A percentile compares a stretch with the other conserved stretches of the same genome.
These are phyloP conservation scores for Lycocorax pyrrhopterus DNA, from an alignment of 2,113 vertebrate species.

Conservation along the genomic window DNA sequence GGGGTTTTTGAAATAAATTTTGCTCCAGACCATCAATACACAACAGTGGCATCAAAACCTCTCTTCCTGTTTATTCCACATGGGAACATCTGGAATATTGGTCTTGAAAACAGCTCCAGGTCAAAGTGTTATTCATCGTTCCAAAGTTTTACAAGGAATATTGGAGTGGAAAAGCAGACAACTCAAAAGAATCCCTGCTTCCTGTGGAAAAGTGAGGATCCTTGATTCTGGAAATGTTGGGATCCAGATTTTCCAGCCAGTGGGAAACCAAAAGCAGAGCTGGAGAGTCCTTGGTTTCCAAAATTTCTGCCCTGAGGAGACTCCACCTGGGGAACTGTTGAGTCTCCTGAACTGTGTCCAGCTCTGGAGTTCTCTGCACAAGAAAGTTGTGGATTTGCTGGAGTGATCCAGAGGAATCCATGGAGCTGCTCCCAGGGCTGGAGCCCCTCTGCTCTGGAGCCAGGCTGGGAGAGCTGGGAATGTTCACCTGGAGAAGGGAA, in stretches of 20 bases:
- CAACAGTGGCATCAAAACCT: background rate
- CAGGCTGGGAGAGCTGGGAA: background rate
- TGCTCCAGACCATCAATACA: background rate
- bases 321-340: background rate
- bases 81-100: background rate
- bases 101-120: background rate
- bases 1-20: too few relatives aligned
- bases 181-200: background rate
- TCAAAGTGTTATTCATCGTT: background rate
- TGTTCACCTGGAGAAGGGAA: background rate
- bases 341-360: background rate
- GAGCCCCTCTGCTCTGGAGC: background rate
- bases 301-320: background rate
- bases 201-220: background rate
- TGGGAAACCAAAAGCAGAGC: background rate
- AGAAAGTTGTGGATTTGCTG: background rate
- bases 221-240: too few relatives aligned
- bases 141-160: background rate
- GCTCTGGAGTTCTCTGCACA: background rate
- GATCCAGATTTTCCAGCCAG: background rate
- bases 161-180: background rate
- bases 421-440: background rate
- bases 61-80: background rate
- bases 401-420: background rate
- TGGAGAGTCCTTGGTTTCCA: background rate